Base-by-base conservation (phyloP, 2,113 vertebrate genomes). In the Antechinus stuartii region DNA sequence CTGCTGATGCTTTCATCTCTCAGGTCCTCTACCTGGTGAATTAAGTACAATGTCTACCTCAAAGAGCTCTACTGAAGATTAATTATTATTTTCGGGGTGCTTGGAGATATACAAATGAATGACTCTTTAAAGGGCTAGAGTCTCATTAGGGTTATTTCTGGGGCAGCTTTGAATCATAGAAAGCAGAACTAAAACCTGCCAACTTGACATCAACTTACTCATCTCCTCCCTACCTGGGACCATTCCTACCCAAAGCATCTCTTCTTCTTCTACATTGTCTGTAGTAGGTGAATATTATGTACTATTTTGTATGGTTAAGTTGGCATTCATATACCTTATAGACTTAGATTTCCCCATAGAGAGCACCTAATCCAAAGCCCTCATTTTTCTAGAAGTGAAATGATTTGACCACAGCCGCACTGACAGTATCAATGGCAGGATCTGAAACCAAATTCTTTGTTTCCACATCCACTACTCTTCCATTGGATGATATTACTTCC, bases 101-200 rank as follows among this genome's bases (percentile, higher is more conserved):
- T 56, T 92, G 91, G 84, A 89, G 92, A 95, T 61, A 95, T 23
- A 50, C 95, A 97, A 95, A 97, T 96, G 96, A 97, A 90, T 97
- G 95, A 95, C 91, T 97, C 84, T 0, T 0, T 0, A 0, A 91
- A 92, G 96, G 84, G 92, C n/a, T 90, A 46, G 49, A 95, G 94
- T 68, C 92, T 96, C 96, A 97, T 95, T 93, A 96, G 46, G 76
- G 55, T 96, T 84, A 97, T 95, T 95, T 96, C 93, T 0, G 0
- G 61, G 90, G 94, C 76, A 93, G 94, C 92, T 95, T 96, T 94
- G 92, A 55, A 92, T 96, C 55, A 42, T 90, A 92, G 90, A 94
- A 96, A 95, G 90, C 46, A 42, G 92, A 56, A 30, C 90, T 93
- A 93, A 84, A 76, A 68, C 92, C 92, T 0, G 54, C 90, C 76